Base-by-base conservation (phyloP, 2,113 vertebrate species). In the Silurus asotus region DNA sequence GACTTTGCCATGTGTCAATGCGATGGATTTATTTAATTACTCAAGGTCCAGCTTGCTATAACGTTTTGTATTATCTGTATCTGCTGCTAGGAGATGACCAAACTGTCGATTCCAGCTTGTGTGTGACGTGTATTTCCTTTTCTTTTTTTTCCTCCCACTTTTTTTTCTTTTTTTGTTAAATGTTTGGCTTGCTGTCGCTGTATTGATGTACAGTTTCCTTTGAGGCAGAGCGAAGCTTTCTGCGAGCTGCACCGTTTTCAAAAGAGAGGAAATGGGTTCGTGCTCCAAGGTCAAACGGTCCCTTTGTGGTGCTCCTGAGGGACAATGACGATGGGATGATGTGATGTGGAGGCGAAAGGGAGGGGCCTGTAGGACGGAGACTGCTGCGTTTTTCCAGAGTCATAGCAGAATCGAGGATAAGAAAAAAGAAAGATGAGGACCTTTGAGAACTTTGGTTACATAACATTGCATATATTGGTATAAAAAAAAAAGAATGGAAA, bases 121-220 rank as follows among this genome's bases (percentile, higher is more conserved):
- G 69, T 74, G 83, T 78, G 86, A 84, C 81, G 78, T 80, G 65
- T 28, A n/a, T 59, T 74, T 58, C 28, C 67, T 56, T 74, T 45
- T 59, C 25, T n/a, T 37, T 23, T 45, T 64, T 25, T 25, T 79
- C 70, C 79, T 70, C 75, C n/a, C 8, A 8, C 56, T 72, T 23
- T 37, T 58, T 37, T 55, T 23, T 23, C n/a, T 56, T 81, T 65
- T 61, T 79, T 77, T 84, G 79, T 84, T 49, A 51, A 87, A 77
- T 67, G 78, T 86, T 86, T 89, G 89, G 83, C 89, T 80, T 79
- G 79, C 86, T 69, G 76, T 85, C 70, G 61, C 56, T 77, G 87
- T 86, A 90, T 86, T 89, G 90, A 91, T 90, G 88, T 88, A 88
- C 81, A 91, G 88, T 90, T 89, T 90, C 87, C 88, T 88, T 86